Base-by-base conservation (phyloP, 2,888 invertebrate species). In the Clivina fossor region DNA sequence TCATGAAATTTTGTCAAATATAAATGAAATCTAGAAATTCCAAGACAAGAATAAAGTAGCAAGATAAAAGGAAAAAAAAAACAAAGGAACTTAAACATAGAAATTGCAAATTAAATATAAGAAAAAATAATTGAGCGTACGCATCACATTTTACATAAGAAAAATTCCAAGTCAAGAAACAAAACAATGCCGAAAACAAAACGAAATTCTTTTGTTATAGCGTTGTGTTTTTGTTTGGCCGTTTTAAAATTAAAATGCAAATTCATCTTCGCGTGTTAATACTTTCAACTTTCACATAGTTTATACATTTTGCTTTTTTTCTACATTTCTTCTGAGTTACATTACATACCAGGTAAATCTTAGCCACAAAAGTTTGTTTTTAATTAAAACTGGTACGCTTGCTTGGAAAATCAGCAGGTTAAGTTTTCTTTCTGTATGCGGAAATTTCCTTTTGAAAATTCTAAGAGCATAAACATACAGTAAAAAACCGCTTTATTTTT, bases 171-270 rank as follows among this genome's bases (percentile, higher is more conserved):
- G 24, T 43, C 24, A 16, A 5, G 15, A 43, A 43, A 43, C 26
- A 43, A 43, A 43, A 24, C 26, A 15, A n/a, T n/a, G n/a, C n/a
- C n/a, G n/a, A 15, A 26, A 43, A 43, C 43, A 43, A 26, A 18
- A 43, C 28, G 15, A 43, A 43, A 43, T 28, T 44, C 44, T 44
- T 44, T 44, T 44, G 44, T 44, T 38, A 35, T 1, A 11, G 18
- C 9, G 13, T n/a, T n/a, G 32, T 16, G 18, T 32, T 44, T 44
- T 44, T 30, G 30, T 30, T 15, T 28, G n/a, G 26, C n/a, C 28
- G 43, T 44, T 30, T 44, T 44, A 44, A 44, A 44, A 44, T 44
- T 28, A 44, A 30, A 43, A 43, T 26, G 28, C 11, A 24, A 44
- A 44, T 44, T 44, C 32, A 44, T 44, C 32, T 28, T 28, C 24